A percentile compares a stretch with the other conserved stretches of the same genome.
Conservation (phyloP, 1,140 invertebrate species). For the Psix sp. region DNA sequence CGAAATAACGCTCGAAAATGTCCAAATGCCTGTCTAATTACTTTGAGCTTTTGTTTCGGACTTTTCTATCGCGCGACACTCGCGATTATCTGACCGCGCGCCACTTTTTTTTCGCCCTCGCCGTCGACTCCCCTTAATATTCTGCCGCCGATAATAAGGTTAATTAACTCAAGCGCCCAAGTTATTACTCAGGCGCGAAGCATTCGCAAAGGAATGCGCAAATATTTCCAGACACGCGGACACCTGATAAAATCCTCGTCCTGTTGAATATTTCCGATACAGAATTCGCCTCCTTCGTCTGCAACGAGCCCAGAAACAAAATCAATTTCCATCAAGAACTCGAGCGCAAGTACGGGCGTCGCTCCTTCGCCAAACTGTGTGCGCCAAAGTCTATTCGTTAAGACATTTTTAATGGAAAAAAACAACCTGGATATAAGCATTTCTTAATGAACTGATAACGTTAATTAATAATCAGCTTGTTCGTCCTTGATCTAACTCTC, state of each 20-base stretch:
- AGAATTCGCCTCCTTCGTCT: conserved; percentile 40
- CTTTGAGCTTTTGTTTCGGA: no score
- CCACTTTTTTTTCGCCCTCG: background rate
- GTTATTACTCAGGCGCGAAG: conserved; percentile 52
- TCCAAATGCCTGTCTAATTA: no score
- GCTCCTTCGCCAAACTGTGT: no score
- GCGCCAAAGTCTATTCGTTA: no score
- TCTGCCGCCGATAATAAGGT: conserved; percentile 57
- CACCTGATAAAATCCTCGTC: conserved; percentile 57
- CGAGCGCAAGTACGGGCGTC: conserved; percentile 2
- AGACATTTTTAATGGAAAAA: no score
- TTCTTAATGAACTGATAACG: no score
- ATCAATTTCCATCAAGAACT: conserved; percentile 32
- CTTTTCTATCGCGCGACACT: no score
- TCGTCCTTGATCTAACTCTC: no score
- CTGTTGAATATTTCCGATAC: conserved; percentile 51
- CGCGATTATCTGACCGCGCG: background rate
- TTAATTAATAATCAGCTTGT: no score
- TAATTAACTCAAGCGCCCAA: conserved; percentile 51
- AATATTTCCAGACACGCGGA: conserved; percentile 54
- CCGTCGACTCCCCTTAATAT: conserved; percentile 26
- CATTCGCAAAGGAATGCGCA: conserved; percentile 53
- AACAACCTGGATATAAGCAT: no score
- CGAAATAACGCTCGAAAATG: no score
- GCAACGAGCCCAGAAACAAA: conserved; percentile 22